Percentiles rank a stretch among this genome's conserved stretches.
These are phyloP conservation scores for Leptoteleia sp. DNA, from an alignment of 1,140 invertebrate genomes.

Conservation along the genomic window DNA sequence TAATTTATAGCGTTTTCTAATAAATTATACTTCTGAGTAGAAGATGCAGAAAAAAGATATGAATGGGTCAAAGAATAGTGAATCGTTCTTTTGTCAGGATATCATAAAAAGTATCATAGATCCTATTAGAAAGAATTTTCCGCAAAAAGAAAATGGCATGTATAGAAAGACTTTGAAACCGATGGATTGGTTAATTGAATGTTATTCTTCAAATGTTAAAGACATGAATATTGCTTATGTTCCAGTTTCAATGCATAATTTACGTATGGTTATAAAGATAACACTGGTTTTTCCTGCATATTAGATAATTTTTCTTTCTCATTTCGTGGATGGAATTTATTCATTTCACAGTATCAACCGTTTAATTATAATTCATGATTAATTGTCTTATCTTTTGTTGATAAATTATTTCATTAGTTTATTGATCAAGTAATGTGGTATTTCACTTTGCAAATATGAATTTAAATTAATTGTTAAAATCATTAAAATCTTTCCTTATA, in stretches of 20 bases:
- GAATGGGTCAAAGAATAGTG: neutral
- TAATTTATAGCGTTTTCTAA: constrained; percentile 2
- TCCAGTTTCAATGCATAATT: constrained; percentile 1
- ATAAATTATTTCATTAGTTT: constrained; percentile 5
- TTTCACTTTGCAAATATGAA: too few relatives aligned
- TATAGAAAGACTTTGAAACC: neutral
- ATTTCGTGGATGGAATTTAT: neutral
- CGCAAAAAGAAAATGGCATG: neutral
- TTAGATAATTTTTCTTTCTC: constrained; percentile 30
- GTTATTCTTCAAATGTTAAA: too few relatives aligned
- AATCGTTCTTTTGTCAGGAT: too few relatives aligned
- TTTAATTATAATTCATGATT: constrained; percentile 7
- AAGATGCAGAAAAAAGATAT: neutral
- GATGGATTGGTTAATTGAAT: too few relatives aligned
- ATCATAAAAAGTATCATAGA: too few relatives aligned
- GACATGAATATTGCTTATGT: neutral
- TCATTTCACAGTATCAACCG: too few relatives aligned
- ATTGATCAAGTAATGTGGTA: too few relatives aligned
- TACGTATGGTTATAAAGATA: too few relatives aligned
- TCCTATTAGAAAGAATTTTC: too few relatives aligned
- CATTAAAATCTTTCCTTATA: too few relatives aligned
- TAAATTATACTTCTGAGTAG: neutral
- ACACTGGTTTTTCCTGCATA: constrained; percentile 10
- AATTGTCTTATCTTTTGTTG: constrained; percentile 7
- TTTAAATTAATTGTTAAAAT: too few relatives aligned